A percentile compares a stretch with the other conserved stretches of the same genome.
These are phyloP conservation scores for Dasyurus viverrinus DNA, from an alignment of 2,113 vertebrate species.

Conservation along the genomic window DNA sequence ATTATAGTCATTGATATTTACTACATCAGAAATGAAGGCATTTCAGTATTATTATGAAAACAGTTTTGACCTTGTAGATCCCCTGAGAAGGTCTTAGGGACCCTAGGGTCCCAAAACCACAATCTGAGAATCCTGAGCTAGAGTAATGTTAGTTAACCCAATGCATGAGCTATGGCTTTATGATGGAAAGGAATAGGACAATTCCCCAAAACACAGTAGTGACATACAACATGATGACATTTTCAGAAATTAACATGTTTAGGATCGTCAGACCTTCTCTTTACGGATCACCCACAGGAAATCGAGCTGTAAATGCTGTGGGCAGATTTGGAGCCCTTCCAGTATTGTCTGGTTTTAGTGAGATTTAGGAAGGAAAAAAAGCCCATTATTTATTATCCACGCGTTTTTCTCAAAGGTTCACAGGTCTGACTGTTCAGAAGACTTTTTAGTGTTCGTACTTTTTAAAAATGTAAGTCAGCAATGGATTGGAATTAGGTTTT, in stretches of 20 bases:
- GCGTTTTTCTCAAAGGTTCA: conserved; percentile 15
- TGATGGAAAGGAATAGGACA: conserved; percentile 54
- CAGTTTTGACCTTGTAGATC: not conserved
- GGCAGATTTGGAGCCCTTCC: conserved; percentile 18
- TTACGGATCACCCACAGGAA: conserved; percentile 53
- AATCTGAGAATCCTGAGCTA: not conserved
- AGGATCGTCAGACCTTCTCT: conserved; percentile 32
- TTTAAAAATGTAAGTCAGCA: conserved; percentile 52
- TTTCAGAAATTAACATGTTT: conserved; percentile 60
- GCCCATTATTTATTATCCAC: not conserved
- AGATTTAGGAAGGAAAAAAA: conserved; percentile 23
- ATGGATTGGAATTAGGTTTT: conserved; percentile 60
- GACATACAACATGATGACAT: conserved; percentile 57
- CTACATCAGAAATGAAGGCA: not conserved
- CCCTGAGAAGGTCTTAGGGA: not conserved
- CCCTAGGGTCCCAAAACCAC: not conserved
- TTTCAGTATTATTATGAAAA: not conserved
- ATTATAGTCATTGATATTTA: not conserved
- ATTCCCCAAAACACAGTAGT: conserved; percentile 52
- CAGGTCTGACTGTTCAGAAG: not conserved
- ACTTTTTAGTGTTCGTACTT: not conserved
- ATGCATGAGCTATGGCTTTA: conserved; percentile 46
- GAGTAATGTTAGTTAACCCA: not conserved
- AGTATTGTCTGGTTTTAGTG: conserved; percentile 43
- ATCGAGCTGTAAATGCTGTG: conserved; percentile 18